Percentiles rank a stretch among this genome's conserved stretches.
Evolutionary conservation across 2,888 invertebrate species (phyloP).

Genomic region (Morpho helenor): DNA sequence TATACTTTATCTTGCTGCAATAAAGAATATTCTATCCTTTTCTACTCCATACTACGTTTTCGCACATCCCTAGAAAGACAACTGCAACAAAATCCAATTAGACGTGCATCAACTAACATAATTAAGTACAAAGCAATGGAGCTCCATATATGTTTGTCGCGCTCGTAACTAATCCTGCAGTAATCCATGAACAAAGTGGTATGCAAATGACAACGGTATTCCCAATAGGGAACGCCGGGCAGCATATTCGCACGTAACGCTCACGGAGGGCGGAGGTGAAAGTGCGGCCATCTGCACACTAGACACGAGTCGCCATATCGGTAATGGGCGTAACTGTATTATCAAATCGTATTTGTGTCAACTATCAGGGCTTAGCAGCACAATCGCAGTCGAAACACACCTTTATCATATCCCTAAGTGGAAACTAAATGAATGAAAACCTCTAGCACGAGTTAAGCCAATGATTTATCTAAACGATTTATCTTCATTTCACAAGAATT

Average conservation of each 20-base stretch:
- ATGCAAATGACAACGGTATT: slow-evolving; percentile 27
- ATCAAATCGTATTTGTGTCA: slow-evolving; percentile 26
- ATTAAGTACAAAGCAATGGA: background rate
- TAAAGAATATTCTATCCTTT: no score
- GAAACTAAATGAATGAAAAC: no score
- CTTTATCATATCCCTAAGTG: background rate
- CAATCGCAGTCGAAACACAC: slow-evolving; percentile 22
- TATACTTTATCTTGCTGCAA: background rate
- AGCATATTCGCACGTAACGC: slow-evolving; percentile 46
- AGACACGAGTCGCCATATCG: slow-evolving; percentile 34
- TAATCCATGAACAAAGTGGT: slow-evolving; percentile 16
- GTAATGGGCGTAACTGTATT: slow-evolving; percentile 43
- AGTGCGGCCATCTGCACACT: slow-evolving; percentile 56
- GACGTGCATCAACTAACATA: background rate
- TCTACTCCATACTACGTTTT: no score
- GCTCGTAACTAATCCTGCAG: background rate
- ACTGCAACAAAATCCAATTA: slow-evolving; percentile 16
- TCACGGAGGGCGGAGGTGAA: slow-evolving; percentile 59
- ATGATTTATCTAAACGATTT: no score
- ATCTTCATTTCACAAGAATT: no score
- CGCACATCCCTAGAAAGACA: background rate
- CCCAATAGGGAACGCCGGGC: slow-evolving; percentile 41
- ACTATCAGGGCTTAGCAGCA: slow-evolving; percentile 13
- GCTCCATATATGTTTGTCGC: no score
- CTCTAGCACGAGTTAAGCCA: no score